Conservation (phyloP, 2,797 vertebrate species). For the Syngnathus rostellatus region DNA sequence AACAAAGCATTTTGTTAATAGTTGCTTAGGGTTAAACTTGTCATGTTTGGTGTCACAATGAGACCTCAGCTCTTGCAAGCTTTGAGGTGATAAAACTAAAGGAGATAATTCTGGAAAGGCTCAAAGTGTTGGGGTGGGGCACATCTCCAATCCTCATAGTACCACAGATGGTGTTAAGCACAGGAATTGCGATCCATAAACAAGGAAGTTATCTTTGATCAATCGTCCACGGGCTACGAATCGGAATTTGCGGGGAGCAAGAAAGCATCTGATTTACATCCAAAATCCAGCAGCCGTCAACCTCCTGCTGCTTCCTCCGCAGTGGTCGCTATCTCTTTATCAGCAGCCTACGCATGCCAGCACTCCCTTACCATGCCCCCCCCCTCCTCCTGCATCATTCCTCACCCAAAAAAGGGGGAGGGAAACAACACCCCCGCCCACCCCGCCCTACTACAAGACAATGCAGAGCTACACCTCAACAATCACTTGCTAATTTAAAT, state of each 20-base stretch:
- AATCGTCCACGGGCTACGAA: constrained; percentile 10
- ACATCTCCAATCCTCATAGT: neutral
- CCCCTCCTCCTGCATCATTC: constrained; percentile 39
- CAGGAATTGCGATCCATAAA: constrained; percentile 33
- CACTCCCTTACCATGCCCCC: constrained; percentile 45
- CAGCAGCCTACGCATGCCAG: constrained; percentile 59
- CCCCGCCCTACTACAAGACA: constrained; percentile 14
- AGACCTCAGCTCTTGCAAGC: neutral
- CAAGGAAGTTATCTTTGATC: constrained; percentile 39
- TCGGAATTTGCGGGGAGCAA: constrained; percentile 11
- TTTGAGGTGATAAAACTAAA: constrained; percentile 2
- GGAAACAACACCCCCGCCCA: constrained; percentile 27
- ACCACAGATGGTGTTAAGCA: constrained; percentile 13
- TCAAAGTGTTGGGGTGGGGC: neutral
- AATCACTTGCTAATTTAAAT: constrained; percentile 17
- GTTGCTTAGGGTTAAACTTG: neutral
- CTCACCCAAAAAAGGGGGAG: constrained; percentile 18
- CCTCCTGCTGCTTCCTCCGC: constrained; percentile 57
- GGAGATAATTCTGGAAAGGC: neutral
- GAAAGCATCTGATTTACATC: constrained; percentile 54
- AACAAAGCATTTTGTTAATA: neutral
- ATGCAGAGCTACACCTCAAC: constrained; percentile 12
- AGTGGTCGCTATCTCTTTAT: constrained; percentile 60
- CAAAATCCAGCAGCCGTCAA: constrained; percentile 41
- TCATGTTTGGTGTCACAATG: neutral